These are phyloP conservation scores for Salvelinus fontinalis DNA, from an alignment of 2,113 vertebrate genomes.

Conservation along the genomic window DNA sequence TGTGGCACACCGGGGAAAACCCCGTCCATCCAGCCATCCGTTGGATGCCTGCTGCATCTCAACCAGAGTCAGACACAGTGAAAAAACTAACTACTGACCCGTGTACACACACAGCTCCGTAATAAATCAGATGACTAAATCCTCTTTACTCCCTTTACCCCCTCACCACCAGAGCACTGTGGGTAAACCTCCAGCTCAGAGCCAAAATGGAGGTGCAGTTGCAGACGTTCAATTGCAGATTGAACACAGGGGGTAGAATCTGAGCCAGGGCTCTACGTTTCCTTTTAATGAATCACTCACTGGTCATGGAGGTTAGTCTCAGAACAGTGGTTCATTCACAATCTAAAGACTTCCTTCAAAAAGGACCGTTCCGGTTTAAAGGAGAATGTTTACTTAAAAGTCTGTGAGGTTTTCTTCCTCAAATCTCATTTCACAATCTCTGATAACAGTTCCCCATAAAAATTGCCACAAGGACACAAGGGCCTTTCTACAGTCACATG, in stretches of 20 bases:
- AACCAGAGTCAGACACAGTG: too few relatives aligned
- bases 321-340: not conserved
- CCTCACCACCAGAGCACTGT: not conserved
- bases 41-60: not conserved
- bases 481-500: not conserved
- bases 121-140: conserved; percentile 20
- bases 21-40: not conserved
- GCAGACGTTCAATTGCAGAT: not conserved
- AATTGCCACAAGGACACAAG: not conserved
- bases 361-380: not conserved
- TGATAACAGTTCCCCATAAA: not conserved
- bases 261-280: not conserved
- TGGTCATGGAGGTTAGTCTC: conserved; percentile 2
- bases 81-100: too few relatives aligned
- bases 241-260: not conserved
- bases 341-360: not conserved
- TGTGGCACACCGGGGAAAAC: not conserved
- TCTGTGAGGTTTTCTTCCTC: not conserved
- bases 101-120: not conserved
- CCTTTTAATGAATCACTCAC: not conserved
- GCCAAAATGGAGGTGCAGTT: not conserved
- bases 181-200: not conserved
- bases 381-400: not conserved
- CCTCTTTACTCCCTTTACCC: conserved; percentile 16
- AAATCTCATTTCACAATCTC: not conserved